Evolutionary conservation across 2,113 vertebrate genomes (phyloP), one percentile per base, ranked within the genome.

Genomic region (Alectura lathami): DNA sequence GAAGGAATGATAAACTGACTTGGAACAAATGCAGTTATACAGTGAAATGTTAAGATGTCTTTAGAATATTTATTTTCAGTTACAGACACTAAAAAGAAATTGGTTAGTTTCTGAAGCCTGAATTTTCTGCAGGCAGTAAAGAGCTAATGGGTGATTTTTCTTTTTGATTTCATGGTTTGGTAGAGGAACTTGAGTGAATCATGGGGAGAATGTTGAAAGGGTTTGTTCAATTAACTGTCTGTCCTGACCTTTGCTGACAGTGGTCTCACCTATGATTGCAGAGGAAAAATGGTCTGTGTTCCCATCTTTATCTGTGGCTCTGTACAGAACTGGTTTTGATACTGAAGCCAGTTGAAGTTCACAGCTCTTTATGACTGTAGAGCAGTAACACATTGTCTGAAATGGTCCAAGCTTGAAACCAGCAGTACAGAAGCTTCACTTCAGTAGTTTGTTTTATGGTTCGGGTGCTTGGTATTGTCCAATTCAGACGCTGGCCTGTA

Each of bases 391-490:
- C 2, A 9, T 90, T 91, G 75, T 83, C 38, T 89, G 87, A 91
- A 89, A 62, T 66, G 51, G 75, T 76, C 59, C 11, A 13, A 0
- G 6, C 85, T 89, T 88, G 88, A 85, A 94, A 93, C 77, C 36
- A 93, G 43, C 53, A 40, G 9, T 62, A 78, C 22, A 84, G 73
- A 90, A 93, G 60, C 64, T 74, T 83, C 68, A 15, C 45, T 90
- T 77, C 17, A 45, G 47, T 88, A 64, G 29, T 76, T 87, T 91
- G 36, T 89, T 95, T 89, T 96, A 62, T 59, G 62, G 17, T 89
- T 91, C 74, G 85, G 53, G 59, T 86, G 54, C 29, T 11, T 70
- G 63, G 34, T 66, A 21, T 30, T 91, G 45, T 54, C 32, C 9
- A 13, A 80, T 57, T 80, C 53, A 62, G 51, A 77, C 70, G 45